These are phyloP conservation scores for Lacanobia oleracea DNA, from an alignment of 2,888 invertebrate genomes.

Conservation along the genomic window DNA sequence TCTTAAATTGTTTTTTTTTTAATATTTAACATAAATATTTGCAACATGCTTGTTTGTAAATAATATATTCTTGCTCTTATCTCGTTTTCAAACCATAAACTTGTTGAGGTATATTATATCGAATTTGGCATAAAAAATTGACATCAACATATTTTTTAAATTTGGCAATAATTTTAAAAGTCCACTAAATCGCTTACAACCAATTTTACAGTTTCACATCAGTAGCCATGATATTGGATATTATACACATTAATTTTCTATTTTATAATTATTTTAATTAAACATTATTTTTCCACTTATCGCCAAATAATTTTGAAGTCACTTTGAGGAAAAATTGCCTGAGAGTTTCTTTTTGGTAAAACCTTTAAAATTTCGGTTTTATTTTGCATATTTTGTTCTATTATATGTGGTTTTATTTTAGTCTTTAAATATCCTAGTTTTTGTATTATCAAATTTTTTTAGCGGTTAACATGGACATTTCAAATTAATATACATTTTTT, in stretches of 20 bases:
- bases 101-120: slow-evolving; percentile 1
- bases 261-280: neutral
- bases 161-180: slow-evolving; percentile 48
- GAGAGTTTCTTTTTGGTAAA: slow-evolving; percentile 5
- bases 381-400: slow-evolving; percentile 32
- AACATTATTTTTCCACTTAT: neutral
- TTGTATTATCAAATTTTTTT: slow-evolving; percentile 7
- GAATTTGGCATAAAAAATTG: slow-evolving; percentile 62
- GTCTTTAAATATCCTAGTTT: slow-evolving; percentile 29
- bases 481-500: slow-evolving; percentile 27
- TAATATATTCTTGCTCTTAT: slow-evolving; percentile 14
- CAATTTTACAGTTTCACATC: neutral
- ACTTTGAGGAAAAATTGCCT: slow-evolving; percentile 6
- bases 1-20: neutral
- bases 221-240: neutral
- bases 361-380: slow-evolving; percentile 8
- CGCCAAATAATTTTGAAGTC: slow-evolving; percentile 5
- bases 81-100: slow-evolving; percentile 22
- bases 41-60: neutral
- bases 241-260: neutral
- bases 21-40: neutral
- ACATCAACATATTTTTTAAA: slow-evolving; percentile 36
- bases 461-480: slow-evolving; percentile 49
- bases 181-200: neutral
- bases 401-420: no score